Percentiles rank a stretch among this genome's conserved stretches.
Evolutionary conservation across 2,113 vertebrate species (phyloP).

Genomic region (Acrocephalus arundinaceus): DNA sequence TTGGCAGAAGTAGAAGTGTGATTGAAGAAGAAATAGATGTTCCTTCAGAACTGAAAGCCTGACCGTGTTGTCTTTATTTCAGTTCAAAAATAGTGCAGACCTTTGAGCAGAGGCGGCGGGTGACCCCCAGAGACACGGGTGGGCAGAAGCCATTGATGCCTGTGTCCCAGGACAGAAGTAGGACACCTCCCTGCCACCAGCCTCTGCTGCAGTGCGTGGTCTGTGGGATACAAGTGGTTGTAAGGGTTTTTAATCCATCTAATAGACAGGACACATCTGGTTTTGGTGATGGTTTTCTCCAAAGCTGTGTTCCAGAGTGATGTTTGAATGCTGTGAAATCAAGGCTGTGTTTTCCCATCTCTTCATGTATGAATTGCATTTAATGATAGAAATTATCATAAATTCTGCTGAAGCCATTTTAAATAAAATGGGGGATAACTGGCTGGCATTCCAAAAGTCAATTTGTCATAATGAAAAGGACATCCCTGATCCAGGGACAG

Average conservation of each 20-base stretch:
- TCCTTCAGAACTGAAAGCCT: neutral
- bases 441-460: neutral
- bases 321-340: neutral
- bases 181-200: neutral
- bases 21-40: neutral
- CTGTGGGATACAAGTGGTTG: neutral
- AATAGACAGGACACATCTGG: accelerated
- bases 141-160: neutral
- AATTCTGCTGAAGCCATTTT: neutral
- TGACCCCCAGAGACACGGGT: accelerated
- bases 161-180: neutral
- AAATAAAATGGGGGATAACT: neutral
- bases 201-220: accelerated
- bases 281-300: neutral
- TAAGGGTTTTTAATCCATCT: neutral
- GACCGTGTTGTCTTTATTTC: neutral
- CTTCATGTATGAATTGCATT: neutral
- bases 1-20: neutral
- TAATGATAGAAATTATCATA: neutral
- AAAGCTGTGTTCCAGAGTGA: neutral
- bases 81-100: neutral
- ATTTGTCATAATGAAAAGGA: neutral
- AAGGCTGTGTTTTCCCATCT: neutral
- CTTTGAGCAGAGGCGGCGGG: neutral
- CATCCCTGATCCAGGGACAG: too few relatives aligned